Conservation (phyloP, 2,888 invertebrate species). For the Brenthis ino region DNA sequence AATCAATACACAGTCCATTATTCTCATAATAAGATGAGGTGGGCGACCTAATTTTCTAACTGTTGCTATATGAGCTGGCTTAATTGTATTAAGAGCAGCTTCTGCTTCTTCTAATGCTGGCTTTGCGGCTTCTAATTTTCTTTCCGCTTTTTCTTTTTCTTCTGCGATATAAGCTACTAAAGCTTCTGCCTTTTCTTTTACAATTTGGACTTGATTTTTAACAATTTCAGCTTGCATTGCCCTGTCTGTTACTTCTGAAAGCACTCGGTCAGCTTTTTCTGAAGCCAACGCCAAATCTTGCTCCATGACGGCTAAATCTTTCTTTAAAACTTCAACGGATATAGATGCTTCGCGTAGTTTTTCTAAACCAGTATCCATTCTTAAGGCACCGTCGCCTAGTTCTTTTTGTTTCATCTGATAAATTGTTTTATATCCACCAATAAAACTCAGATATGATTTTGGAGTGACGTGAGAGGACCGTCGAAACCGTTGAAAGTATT, state of each 20-base stretch:
- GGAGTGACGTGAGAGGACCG: slow-evolving; percentile 98
- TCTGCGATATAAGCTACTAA: slow-evolving; percentile 92
- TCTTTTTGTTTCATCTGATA: slow-evolving; percentile 94
- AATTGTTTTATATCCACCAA: slow-evolving; percentile 96
- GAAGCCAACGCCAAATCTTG: slow-evolving; percentile 96
- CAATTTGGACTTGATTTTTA: slow-evolving; percentile 97
- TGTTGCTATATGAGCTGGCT: slow-evolving; percentile 97
- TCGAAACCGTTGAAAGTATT: slow-evolving; percentile 95
- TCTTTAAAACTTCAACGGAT: slow-evolving; percentile 94
- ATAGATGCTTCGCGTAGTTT: slow-evolving; percentile 97
- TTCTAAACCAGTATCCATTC: slow-evolving; percentile 97
- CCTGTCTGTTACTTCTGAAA: slow-evolving; percentile 94
- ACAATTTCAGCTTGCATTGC: slow-evolving; percentile 98
- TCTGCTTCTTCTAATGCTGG: slow-evolving; percentile 98
- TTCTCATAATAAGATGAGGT: slow-evolving; percentile 98
- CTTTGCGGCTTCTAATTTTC: slow-evolving; percentile 96
- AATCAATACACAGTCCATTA: slow-evolving; percentile 98
- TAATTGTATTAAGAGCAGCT: slow-evolving; percentile 96
- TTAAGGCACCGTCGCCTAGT: slow-evolving; percentile 92
- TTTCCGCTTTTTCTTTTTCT: slow-evolving; percentile 95
- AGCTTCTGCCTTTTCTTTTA: slow-evolving; percentile 97
- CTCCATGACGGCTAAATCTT: slow-evolving; percentile 96
- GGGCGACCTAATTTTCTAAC: slow-evolving; percentile 97
- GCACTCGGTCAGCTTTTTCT: slow-evolving; percentile 93
- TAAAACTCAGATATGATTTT: slow-evolving; percentile 97